Evolutionary conservation across 2,113 vertebrate species (phyloP).

Genomic region (Rhynchopsitta pachyrhyncha): DNA sequence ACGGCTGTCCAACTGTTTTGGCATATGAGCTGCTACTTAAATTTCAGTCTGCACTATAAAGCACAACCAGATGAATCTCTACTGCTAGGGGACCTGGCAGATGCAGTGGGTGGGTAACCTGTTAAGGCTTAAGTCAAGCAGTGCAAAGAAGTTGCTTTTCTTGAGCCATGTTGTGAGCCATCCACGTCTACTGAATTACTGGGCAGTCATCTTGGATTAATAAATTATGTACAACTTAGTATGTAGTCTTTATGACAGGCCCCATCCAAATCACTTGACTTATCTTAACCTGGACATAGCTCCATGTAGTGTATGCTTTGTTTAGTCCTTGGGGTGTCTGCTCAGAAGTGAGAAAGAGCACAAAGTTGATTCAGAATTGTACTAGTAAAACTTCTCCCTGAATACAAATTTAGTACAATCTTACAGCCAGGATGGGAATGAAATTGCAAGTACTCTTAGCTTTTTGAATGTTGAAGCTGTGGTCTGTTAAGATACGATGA

Average conservation of each 20-base stretch:
- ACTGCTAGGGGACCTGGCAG: neutral
- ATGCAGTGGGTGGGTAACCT: neutral
- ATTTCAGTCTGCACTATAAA: neutral
- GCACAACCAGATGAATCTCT: slow-evolving; percentile 23
- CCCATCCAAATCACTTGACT: neutral
- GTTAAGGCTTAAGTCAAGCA: neutral
- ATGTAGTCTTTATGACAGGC: neutral
- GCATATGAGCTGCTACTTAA: slow-evolving; percentile 26
- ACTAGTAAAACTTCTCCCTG: neutral
- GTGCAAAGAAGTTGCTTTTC: neutral
- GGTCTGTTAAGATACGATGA: neutral
- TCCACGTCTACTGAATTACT: neutral
- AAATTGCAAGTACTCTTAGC: neutral
- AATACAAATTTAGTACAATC: neutral
- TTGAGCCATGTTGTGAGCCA: neutral
- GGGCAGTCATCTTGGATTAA: neutral
- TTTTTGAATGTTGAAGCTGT: neutral
- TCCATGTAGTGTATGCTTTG: neutral
- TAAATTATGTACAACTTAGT: neutral
- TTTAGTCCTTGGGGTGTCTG: neutral
- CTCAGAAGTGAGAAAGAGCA: neutral
- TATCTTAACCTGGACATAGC: neutral
- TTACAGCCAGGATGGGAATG: neutral
- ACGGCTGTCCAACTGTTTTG: slow-evolving; percentile 1
- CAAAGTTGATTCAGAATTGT: neutral